These are phyloP conservation scores for Coelopa pilipes DNA, from an alignment of 2,888 invertebrate genomes.

Conservation along the genomic window DNA sequence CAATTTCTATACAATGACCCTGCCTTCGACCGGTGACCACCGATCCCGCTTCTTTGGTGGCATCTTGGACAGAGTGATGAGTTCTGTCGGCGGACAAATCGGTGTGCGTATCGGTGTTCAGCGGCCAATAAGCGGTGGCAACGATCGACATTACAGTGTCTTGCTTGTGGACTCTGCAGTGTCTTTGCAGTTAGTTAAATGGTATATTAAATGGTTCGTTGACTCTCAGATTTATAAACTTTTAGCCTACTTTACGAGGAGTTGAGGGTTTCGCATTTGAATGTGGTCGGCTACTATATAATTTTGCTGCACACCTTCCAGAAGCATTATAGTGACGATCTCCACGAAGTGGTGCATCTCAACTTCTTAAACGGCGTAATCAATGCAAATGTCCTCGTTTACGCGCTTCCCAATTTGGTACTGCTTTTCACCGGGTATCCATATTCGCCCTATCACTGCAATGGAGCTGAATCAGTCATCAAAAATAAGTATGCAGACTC, in stretches of 20 bases:
- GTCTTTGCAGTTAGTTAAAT: conserved; percentile 39
- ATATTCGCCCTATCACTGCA: conserved; percentile 46
- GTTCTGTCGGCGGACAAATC: conserved; percentile 30
- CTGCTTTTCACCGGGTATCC: conserved; percentile 48
- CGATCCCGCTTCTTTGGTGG: conserved; percentile 41
- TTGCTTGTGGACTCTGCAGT: conserved; percentile 48
- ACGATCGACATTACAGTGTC: conserved; percentile 47
- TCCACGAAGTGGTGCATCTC: conserved; percentile 43
- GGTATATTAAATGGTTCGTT: background rate
- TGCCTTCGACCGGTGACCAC: too few species aligned
- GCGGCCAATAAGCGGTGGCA: conserved; percentile 38
- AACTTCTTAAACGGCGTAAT: conserved; percentile 45
- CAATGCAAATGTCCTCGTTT: conserved; percentile 48
- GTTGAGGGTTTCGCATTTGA: conserved; percentile 33
- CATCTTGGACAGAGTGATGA: conserved; percentile 42
- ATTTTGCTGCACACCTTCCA: conserved; percentile 47
- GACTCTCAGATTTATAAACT: background rate
- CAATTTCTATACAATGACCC: conserved; percentile 23
- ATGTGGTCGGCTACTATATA: conserved; percentile 45
- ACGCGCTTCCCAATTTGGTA: conserved; percentile 43
- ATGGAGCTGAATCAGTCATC: conserved; percentile 44
- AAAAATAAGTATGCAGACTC: conserved; percentile 44
- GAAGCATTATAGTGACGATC: conserved; percentile 46
- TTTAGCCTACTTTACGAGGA: conserved; percentile 4
- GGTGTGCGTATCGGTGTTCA: conserved; percentile 43